Base-by-base conservation (phyloP, 2,797 vertebrate genomes). In the Sandelia bainsii region DNA sequence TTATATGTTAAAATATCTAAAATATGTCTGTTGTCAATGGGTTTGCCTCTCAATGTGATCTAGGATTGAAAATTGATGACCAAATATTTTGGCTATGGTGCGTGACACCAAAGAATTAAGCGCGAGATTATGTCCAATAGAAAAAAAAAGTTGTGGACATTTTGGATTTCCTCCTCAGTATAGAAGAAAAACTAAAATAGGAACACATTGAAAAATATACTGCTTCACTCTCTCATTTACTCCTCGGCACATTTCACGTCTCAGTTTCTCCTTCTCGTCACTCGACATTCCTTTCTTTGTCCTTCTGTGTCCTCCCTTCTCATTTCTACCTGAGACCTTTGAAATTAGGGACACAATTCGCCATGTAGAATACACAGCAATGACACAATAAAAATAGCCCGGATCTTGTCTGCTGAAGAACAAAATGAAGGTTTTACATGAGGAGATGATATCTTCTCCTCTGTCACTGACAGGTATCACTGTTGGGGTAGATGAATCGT, bases 401-500 rank as follows among this genome's bases (percentile, higher is more conserved):
- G 19, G 58, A 17, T 70, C n/a, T 45, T 22, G 53, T 68, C 51
- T 70, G 20, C 45, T 13, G 29, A 65, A 16, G 67, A 53, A 50
- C 57, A 29, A 51, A 66, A 54, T 1, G 1, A 58, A 39, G 10
- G 29, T 20, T 40, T 66, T 39, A 56, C 37, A 32, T 20, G 62
- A 16, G 29, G 34, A 67, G 62, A 61, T 68, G 40, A 74, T 63
- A 54, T 49, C 2, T 11, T 57, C 62, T 48, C 34, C 29, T 65
- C 45, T 62, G 48, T 67, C 73, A 54, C 25, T 16, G 57, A 12
- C 19, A 72, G 60, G 75, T 69, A 46, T 67, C 40, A 42, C 69
- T 32, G 72, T 69, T 75, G 62, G 77, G 11, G 46, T 23, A 59
- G 67, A 83, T 74, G 82, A 76, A 65, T 74, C 17, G 42, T 44